Percentiles rank a stretch among this genome's conserved stretches.
phyloP scores from a whole-genome alignment of 2,888 invertebrate genomes.

The Ophraella communa region DNA sequence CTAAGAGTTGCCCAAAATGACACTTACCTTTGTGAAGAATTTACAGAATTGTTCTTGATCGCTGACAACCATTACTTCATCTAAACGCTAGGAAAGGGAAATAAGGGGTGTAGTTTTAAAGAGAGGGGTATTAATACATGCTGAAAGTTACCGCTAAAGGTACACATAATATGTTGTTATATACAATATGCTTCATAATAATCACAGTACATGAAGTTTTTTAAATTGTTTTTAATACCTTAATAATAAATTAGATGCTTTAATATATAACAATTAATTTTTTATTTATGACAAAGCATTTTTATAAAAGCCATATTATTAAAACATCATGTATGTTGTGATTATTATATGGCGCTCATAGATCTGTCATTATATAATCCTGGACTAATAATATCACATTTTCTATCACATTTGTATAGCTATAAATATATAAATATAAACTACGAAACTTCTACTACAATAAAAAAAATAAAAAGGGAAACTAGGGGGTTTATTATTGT shows the following conservation, averaged over 20 bases:
- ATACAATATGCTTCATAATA: slow-evolving; percentile 16
- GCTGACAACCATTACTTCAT: slow-evolving; percentile 4
- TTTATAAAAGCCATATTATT: no score
- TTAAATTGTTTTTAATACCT: neutral
- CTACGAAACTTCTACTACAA: no score
- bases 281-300: no score
- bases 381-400: neutral
- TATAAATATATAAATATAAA: no score
- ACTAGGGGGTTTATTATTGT: no score
- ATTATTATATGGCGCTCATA: neutral
- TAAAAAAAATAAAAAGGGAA: no score
- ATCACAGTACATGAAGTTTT: neutral
- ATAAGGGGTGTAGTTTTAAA: slow-evolving; percentile 30
- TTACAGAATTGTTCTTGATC: neutral
- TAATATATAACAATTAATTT: no score
- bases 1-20: neutral
- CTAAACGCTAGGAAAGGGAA: slow-evolving; percentile 29
- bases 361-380: neutral
- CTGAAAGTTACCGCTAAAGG: slow-evolving; percentile 35
- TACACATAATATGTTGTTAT: neutral
- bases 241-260: no score
- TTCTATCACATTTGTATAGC: neutral
- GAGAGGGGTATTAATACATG: slow-evolving; percentile 41
- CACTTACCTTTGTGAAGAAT: slow-evolving; percentile 14
- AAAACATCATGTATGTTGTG: no score